Base-by-base conservation (phyloP, 2,113 vertebrate genomes). In the Phalacrocorax carbo region DNA sequence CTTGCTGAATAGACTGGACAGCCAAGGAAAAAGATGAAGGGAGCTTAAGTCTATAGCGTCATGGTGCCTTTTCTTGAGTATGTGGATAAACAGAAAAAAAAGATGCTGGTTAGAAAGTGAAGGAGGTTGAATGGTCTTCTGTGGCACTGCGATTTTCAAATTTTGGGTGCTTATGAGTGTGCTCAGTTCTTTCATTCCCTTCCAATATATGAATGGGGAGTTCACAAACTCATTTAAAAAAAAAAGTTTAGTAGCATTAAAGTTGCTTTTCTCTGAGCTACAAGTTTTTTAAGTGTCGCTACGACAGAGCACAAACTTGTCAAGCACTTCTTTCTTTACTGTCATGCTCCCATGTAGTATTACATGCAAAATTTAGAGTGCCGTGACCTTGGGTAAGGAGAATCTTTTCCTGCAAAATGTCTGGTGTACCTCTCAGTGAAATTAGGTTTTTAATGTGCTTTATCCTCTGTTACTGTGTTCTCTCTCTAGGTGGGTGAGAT, bases 401-500 rank as follows among this genome's bases (percentile, higher is more conserved):
- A 48, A 40, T 52, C 21, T 78, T 80, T 76, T 75, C 48, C 61
- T 69, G 66, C 14, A 80, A 44, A 82, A 61, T 15, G 6, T 14
- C 54, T 69, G 44, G 4, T 38, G 8, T 16, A n/a, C 38, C 38
- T 9, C 44, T 82, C n/a, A 51, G 1, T 27, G 55, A 22, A n/a
- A 52, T n/a, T 44, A 32, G 11, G 7, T 82, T 85, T 82, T 80
- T 62, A 15, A 34, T 60, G 32, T 91, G 61, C 48, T 42, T 75
- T 44, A 68, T 44, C 27, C 23, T 80, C 32, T 71, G 19, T 77
- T 68, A 15, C 7, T 93, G 13, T 94, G 71, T 62, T 94, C 64
- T 92, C 51, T 80, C 57, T 76, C 26, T 93, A 99, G 99, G 99
- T 99, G 54, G 98, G 98, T 0, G 99, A 99, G 97, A 99, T 99